phyloP scores from a whole-genome alignment of 2,888 invertebrate genomes.

The Pemphredon lugubris region DNA sequence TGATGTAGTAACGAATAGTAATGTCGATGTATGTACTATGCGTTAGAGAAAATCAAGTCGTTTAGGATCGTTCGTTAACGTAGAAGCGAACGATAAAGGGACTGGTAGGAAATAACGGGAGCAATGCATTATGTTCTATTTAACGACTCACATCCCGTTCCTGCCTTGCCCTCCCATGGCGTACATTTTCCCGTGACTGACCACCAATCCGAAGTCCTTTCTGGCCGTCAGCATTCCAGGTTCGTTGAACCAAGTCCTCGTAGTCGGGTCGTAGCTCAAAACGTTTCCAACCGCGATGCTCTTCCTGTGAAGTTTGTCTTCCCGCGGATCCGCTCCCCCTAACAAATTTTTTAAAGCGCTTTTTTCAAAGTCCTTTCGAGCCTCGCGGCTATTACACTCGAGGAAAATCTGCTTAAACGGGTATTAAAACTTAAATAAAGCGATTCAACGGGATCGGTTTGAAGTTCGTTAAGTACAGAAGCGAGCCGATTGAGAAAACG shows the following conservation, averaged over 20 bases:
- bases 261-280: conserved; percentile 87
- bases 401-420: too few relatives aligned
- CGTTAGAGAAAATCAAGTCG: too few relatives aligned
- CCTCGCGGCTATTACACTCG: too few relatives aligned
- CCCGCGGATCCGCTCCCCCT: conserved; percentile 87
- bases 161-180: conserved; percentile 88
- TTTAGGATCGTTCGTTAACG: too few relatives aligned
- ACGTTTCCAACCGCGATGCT: conserved; percentile 84
- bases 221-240: conserved; percentile 84
- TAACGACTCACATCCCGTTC: conserved; percentile 82
- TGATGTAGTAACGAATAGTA: too few relatives aligned
- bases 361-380: background rate
- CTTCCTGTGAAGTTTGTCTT: conserved; percentile 83
- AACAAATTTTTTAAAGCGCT: conserved; percentile 17
- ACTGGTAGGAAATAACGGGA: conserved; percentile 14
- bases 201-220: conserved; percentile 88
- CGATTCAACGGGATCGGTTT: too few relatives aligned
- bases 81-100: conserved; percentile 18
- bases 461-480: too few relatives aligned
- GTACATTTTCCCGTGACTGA: conserved; percentile 85
- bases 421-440: too few relatives aligned
- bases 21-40: too few relatives aligned
- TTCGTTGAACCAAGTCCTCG: conserved; percentile 86
- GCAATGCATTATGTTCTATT: conserved; percentile 23
- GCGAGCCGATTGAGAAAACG: too few relatives aligned